Evolutionary conservation across 30 jellyfish, hydroid and myxozoan genomes (phyloP).

Genomic region (Sanderia malayensis): DNA sequence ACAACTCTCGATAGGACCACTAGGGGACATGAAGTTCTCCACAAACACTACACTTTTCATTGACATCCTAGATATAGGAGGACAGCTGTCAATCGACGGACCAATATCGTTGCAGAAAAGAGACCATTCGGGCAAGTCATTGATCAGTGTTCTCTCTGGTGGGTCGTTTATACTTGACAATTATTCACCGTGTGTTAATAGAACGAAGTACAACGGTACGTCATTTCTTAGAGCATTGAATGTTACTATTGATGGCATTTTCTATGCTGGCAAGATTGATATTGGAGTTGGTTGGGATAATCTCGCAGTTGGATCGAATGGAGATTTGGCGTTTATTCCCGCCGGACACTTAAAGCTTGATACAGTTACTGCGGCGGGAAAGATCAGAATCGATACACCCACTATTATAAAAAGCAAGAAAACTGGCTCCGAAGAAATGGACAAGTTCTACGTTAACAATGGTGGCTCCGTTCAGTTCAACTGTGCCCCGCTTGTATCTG

Average conservation of each 20-base stretch:
- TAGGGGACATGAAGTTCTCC: constrained; percentile 21
- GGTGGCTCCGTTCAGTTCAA: constrained; percentile 41
- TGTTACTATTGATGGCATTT: constrained; percentile 46
- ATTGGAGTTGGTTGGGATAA: constrained; percentile 55
- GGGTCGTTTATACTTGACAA: constrained; percentile 43
- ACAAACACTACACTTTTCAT: constrained; percentile 37
- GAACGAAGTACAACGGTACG: constrained; percentile 33
- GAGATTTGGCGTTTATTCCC: constrained; percentile 48
- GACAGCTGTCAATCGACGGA: constrained; percentile 26
- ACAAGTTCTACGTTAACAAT: background rate
- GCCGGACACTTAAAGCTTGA: constrained; percentile 34
- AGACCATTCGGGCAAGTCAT: constrained; percentile 46
- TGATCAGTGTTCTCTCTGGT: constrained; percentile 26
- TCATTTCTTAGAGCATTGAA: constrained; percentile 37
- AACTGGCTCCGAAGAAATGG: constrained; percentile 22
- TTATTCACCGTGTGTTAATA: constrained; percentile 33
- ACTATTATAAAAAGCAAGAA: constrained; percentile 26
- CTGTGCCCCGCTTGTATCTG: constrained; percentile 31
- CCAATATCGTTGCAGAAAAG: constrained; percentile 37
- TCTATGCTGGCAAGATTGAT: constrained; percentile 35
- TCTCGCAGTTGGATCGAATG: constrained; percentile 41
- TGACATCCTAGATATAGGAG: constrained; percentile 22
- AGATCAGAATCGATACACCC: constrained; percentile 35
- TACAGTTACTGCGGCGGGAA: constrained; percentile 24
- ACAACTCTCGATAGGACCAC: constrained; percentile 33